Evolutionary conservation across 2,888 invertebrate genomes (phyloP).

Genomic region (Drosophila rubida): DNA sequence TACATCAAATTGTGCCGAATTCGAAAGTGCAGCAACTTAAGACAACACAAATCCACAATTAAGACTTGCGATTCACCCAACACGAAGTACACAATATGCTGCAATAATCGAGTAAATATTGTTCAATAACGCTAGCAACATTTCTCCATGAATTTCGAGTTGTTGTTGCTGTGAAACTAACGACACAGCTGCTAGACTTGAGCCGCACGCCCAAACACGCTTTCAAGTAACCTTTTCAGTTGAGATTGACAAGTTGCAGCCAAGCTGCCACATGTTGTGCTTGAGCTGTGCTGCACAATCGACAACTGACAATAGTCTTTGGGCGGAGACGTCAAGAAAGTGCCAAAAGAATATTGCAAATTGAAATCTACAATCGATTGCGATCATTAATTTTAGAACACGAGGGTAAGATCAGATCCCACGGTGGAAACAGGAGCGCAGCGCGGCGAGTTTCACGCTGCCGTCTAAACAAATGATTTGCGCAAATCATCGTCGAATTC

Average conservation of each 20-base stretch:
- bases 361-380: background rate
- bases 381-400: background rate
- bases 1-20: too few relatives aligned
- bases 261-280: background rate
- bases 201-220: background rate
- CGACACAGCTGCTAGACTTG: background rate
- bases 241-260: background rate
- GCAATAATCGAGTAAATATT: too few relatives aligned
- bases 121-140: too few relatives aligned
- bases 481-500: slow-evolving; percentile 10
- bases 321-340: background rate
- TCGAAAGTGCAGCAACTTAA: too few relatives aligned
- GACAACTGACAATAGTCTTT: background rate
- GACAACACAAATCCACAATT: too few relatives aligned
- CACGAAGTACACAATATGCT: too few relatives aligned
- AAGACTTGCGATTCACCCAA: too few relatives aligned
- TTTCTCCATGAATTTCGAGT: too few relatives aligned
- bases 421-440: background rate
- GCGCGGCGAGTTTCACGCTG: slow-evolving; percentile 1
- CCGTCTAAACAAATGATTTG: slow-evolving; percentile 32
- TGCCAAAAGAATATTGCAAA: background rate
- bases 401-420: background rate
- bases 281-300: background rate
- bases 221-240: background rate
- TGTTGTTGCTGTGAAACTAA: background rate